phyloP scores from a whole-genome alignment of 2,888 invertebrate species.

The Yponomeuta malinellus region DNA sequence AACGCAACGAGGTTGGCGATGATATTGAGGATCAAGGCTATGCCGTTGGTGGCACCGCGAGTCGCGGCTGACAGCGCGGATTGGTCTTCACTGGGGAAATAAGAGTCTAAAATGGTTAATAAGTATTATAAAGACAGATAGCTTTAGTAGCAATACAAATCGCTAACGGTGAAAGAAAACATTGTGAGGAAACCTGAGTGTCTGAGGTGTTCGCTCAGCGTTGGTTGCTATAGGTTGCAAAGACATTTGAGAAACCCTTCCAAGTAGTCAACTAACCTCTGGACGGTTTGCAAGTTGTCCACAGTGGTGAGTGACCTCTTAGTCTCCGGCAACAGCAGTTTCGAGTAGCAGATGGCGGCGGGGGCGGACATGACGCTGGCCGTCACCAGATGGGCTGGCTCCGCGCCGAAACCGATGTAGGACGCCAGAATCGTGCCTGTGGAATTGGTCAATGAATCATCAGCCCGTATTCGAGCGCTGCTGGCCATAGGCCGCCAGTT shows the following conservation, averaged over 20 bases:
- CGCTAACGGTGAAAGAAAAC: too few species aligned
- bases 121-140: too few species aligned
- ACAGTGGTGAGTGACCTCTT: constrained; percentile 85
- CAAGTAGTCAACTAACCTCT: constrained; percentile 69
- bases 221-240: too few species aligned
- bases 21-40: constrained; percentile 89
- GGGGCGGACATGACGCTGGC: constrained; percentile 98
- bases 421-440: constrained; percentile 92
- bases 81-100: constrained; percentile 79
- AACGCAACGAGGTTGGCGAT: constrained; percentile 95
- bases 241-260: too few species aligned
- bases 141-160: too few species aligned
- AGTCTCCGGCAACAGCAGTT: constrained; percentile 94
- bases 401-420: constrained; percentile 92
- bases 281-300: constrained; percentile 82
- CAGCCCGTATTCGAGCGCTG: too few species aligned
- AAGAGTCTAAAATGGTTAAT: background rate
- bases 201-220: too few species aligned
- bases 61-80: constrained; percentile 94
- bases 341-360: constrained; percentile 91
- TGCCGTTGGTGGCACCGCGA: constrained; percentile 89
- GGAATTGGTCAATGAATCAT: constrained; percentile 7
- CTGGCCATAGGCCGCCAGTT: too few species aligned
- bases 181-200: too few species aligned
- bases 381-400: constrained; percentile 91